These are phyloP conservation scores for Drosophila ogumai DNA, from an alignment of 1,140 invertebrate genomes.

Conservation along the genomic window DNA sequence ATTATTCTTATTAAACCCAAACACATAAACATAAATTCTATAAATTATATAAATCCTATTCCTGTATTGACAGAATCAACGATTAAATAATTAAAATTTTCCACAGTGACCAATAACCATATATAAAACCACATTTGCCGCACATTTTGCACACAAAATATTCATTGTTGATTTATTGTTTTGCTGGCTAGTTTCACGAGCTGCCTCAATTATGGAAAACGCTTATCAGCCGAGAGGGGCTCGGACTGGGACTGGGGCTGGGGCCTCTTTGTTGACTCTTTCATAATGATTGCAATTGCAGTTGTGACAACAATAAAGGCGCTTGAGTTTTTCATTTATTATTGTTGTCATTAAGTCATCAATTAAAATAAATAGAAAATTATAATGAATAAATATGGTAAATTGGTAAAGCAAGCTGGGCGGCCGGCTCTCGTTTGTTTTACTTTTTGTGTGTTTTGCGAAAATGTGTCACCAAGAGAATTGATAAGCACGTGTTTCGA, in stretches of 20 bases:
- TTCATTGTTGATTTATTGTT: conserved; percentile 49
- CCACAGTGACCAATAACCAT: not conserved
- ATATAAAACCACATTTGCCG: conserved; percentile 8
- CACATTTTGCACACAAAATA: conserved; percentile 36
- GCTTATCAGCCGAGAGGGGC: conserved; percentile 54
- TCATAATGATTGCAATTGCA: conserved; percentile 73
- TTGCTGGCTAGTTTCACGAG: conserved; percentile 54
- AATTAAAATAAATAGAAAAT: conserved; percentile 82
- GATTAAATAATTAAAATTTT: conserved; percentile 38
- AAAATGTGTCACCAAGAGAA: conserved; percentile 70
- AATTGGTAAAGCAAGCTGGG: conserved; percentile 25
- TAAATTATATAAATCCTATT: not conserved
- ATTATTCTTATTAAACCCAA: too few relatives aligned
- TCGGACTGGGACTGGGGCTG: conserved; percentile 1
- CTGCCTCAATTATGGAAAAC: conserved; percentile 62
- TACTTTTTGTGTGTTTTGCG: conserved; percentile 5
- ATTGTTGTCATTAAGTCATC: conserved; percentile 70
- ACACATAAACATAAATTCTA: not conserved
- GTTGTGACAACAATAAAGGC: conserved; percentile 75
- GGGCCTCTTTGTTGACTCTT: conserved; percentile 57
- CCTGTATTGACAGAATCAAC: not conserved
- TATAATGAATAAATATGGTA: conserved; percentile 68
- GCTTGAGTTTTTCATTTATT: conserved; percentile 36
- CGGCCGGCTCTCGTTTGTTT: not conserved
- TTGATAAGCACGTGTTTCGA: conserved; percentile 76